Evolutionary conservation across 2,888 invertebrate genomes (phyloP), one percentile per base, ranked within the genome.

Genomic region (Romanomermis culicivorax): DNA sequence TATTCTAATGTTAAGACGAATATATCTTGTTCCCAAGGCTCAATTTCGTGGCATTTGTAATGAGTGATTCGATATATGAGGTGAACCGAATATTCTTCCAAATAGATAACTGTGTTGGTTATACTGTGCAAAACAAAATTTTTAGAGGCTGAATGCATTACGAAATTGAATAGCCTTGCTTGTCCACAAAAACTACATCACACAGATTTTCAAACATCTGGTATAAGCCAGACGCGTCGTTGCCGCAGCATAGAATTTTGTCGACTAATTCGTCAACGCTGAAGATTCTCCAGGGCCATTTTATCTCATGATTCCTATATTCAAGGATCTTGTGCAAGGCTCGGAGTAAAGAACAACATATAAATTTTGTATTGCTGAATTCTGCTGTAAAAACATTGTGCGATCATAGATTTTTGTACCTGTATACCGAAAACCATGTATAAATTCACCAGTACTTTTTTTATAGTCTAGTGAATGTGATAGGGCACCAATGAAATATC

Each of bases 361-460:
- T n/a, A n/a, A n/a, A n/a, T n/a, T n/a, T n/a, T n/a, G n/a, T n/a
- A n/a, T n/a, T n/a, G n/a, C n/a, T n/a, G n/a, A n/a, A n/a, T n/a
- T n/a, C n/a, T n/a, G n/a, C n/a, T n/a, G n/a, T n/a, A n/a, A n/a
- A n/a, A n/a, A n/a, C n/a, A n/a, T n/a, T n/a, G n/a, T n/a, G n/a
- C n/a, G n/a, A n/a, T n/a, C n/a, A n/a, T n/a, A n/a, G n/a, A n/a
- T n/a, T n/a, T n/a, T 7, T 4, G 45, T 56, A 72, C 72, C 67
- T 60, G 72, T 70, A 61, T 73, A 73, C 60, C 73, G 63, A 60
- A 70, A 73, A 11, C 73, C 73, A 62, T 73, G 73, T 29, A 74
- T 70, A 58, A 73, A 73, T 29, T 73, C 73, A 2, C 73, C 73
- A 17, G 73, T 69, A 36, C 72, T 71, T 57, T 68, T 70, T 29